A percentile compares a stretch with the other conserved stretches of the same genome.
These are phyloP conservation scores for Todiramphus chloris DNA, from an alignment of 2,113 vertebrate genomes.

Conservation along the genomic window DNA sequence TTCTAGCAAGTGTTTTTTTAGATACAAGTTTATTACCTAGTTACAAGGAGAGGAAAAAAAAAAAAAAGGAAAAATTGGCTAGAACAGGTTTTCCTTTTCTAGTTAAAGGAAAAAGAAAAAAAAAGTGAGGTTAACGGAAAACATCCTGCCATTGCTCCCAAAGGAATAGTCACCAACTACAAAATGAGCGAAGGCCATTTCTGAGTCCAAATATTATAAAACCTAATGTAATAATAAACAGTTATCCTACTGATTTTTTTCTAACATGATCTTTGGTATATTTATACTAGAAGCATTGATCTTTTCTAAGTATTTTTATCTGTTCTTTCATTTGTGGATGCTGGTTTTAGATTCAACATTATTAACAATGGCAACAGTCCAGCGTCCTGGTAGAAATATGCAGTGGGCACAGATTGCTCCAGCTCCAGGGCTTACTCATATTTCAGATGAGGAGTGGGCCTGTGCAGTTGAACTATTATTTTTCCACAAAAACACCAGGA, in stretches of 20 bases:
- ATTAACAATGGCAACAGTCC: conserved; percentile 28
- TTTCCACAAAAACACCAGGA: conserved; percentile 46
- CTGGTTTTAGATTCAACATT: conserved; percentile 19
- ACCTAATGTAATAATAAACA: conserved; percentile 11
- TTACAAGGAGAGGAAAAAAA: conserved; percentile 14
- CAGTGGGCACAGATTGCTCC: conserved; percentile 37
- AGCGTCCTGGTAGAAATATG: conserved; percentile 15
- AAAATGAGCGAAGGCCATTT: conserved; percentile 38
- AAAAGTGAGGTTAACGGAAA: conserved; percentile 67
- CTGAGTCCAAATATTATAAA: conserved; percentile 31
- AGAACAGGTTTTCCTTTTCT: conserved; percentile 67
- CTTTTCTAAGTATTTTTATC: conserved; percentile 20
- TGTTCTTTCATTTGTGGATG: conserved; percentile 32
- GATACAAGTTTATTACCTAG: conserved; percentile 74
- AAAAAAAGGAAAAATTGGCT: conserved; percentile 49
- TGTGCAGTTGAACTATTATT: conserved; percentile 57
- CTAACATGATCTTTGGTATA: not conserved
- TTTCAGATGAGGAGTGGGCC: conserved; percentile 58
- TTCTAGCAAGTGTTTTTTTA: conserved; percentile 75
- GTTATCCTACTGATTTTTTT: not conserved
- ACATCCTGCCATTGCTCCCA: conserved; percentile 66
- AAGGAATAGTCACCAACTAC: conserved; percentile 43
- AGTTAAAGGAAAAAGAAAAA: not conserved
- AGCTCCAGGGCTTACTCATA: not conserved
- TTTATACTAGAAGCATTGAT: conserved; percentile 3